These are phyloP conservation scores for Phycodurus eques DNA, from an alignment of 2,113 vertebrate species.

Conservation along the genomic window DNA sequence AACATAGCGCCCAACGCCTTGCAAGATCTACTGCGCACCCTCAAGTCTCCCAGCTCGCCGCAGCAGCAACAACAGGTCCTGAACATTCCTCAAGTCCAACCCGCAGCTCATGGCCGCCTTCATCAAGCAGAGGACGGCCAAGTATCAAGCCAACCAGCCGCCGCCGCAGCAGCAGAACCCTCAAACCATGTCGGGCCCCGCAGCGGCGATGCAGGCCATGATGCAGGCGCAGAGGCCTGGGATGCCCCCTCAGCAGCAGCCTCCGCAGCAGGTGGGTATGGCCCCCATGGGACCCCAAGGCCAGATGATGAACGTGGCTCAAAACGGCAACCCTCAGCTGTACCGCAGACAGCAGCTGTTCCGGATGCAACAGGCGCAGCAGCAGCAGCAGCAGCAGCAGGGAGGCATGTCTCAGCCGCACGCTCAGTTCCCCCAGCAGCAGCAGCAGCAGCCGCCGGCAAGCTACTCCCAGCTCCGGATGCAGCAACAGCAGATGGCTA, in stretches of 20 bases:
- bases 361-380: conserved; percentile 64
- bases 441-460: conserved; percentile 62
- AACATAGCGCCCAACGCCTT: conserved; percentile 90
- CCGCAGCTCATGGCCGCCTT: conserved; percentile 99
- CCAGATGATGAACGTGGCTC: conserved; percentile 86
- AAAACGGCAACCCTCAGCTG: conserved; percentile 82
- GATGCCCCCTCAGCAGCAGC: conserved; percentile 80
- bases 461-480: conserved; percentile 87
- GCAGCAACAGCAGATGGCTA: conserved; percentile 86
- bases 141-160: conserved; percentile 94
- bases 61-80: conserved; percentile 98
- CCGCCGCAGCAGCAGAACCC: conserved; percentile 71
- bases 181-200: conserved; percentile 77
- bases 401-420: conserved; percentile 80
- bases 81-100: conserved; percentile 96
- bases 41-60: conserved; percentile 94
- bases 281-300: conserved; percentile 83
- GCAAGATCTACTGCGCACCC: conserved; percentile 90
- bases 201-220: conserved; percentile 81
- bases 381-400: conserved; percentile 63
- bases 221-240: conserved; percentile 75
- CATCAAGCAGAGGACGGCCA: conserved; percentile 97
- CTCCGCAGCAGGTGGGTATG: conserved; percentile 72
- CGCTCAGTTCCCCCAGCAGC: conserved; percentile 85
- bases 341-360: conserved; percentile 86